phyloP scores from a whole-genome alignment of 1,140 invertebrate species.

The Melipona quadrifasciata region DNA sequence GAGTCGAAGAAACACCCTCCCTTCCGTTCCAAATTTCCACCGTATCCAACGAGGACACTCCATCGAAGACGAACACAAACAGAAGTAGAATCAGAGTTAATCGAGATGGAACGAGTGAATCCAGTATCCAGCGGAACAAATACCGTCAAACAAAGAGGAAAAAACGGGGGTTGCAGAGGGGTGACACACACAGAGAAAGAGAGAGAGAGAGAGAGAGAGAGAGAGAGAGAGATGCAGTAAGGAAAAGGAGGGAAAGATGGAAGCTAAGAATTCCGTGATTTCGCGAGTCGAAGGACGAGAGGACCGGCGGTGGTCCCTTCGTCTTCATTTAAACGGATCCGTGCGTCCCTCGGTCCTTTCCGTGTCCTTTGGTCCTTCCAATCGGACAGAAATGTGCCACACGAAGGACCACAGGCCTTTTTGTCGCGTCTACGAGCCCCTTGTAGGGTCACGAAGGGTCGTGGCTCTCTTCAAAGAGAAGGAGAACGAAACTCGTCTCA shows the following conservation, averaged over 20 bases:
- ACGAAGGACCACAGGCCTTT: constrained; percentile 59
- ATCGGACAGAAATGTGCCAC: constrained; percentile 59
- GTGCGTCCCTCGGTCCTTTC: constrained; percentile 53
- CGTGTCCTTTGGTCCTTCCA: constrained; percentile 47
- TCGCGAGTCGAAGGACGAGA: constrained; percentile 43
- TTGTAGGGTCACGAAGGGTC: constrained; percentile 60
- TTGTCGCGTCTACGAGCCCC: constrained; percentile 46
- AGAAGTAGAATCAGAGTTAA: constrained; percentile 11
- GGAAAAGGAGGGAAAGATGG: not conserved
- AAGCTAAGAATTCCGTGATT: constrained; percentile 45
- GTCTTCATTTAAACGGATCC: constrained; percentile 64
- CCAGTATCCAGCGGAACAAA: constrained; percentile 5
- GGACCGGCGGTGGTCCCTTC: constrained; percentile 33
- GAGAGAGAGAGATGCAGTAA: not conserved
- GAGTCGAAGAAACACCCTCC: no score
- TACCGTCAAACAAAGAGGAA: not conserved
- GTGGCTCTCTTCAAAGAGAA: constrained; percentile 62
- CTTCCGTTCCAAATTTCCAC: not conserved
- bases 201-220: not conserved
- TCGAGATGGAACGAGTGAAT: constrained; percentile 36
- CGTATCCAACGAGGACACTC: not conserved
- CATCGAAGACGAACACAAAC: not conserved
- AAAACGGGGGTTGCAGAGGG: no score
- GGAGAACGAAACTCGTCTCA: constrained; percentile 58
- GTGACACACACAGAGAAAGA: not conserved